These are phyloP conservation scores for Sphaerophoria taeniata DNA, from an alignment of 2,888 invertebrate genomes.

Conservation along the genomic window DNA sequence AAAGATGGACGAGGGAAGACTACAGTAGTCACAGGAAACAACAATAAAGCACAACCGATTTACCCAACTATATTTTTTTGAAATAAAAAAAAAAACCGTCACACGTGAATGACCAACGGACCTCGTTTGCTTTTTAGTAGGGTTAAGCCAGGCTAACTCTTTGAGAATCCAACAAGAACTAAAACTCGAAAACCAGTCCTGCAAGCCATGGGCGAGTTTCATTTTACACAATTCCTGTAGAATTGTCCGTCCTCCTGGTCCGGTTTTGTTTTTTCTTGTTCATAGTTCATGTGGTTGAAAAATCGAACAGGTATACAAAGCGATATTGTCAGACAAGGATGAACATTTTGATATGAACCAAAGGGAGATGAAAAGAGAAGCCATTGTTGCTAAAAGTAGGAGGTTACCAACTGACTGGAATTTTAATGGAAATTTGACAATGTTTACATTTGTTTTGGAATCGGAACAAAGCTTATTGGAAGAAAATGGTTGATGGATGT, in stretches of 20 bases:
- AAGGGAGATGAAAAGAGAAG: slow-evolving; percentile 5
- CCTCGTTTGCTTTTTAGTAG: slow-evolving; percentile 47
- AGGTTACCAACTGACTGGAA: slow-evolving; percentile 49
- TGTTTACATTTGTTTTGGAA: slow-evolving; percentile 38
- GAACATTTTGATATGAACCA: background rate
- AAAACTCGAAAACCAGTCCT: slow-evolving; percentile 82
- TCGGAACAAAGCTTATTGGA: slow-evolving; percentile 67
- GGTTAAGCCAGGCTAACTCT: slow-evolving; percentile 78
- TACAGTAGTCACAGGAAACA: slow-evolving; percentile 35
- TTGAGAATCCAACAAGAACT: slow-evolving; percentile 83
- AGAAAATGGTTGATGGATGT: slow-evolving; percentile 19
- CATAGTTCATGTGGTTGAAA: background rate
- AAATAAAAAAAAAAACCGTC: slow-evolving; percentile 22
- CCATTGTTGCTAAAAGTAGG: slow-evolving; percentile 58
- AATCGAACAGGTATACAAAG: slow-evolving; percentile 37
- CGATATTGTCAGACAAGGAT: slow-evolving; percentile 42
- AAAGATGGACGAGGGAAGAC: slow-evolving; percentile 21
- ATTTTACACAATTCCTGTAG: slow-evolving; percentile 78
- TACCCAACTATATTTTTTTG: slow-evolving; percentile 1
- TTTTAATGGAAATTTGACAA: background rate
- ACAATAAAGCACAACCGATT: slow-evolving; percentile 64
- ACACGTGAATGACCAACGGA: slow-evolving; percentile 59
- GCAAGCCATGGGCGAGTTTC: slow-evolving; percentile 76
- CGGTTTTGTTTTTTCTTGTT: slow-evolving; percentile 39
- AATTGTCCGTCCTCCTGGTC: slow-evolving; percentile 65